phyloP scores from a whole-genome alignment of 2,888 invertebrate genomes.

The Subacronicta megacephala region DNA sequence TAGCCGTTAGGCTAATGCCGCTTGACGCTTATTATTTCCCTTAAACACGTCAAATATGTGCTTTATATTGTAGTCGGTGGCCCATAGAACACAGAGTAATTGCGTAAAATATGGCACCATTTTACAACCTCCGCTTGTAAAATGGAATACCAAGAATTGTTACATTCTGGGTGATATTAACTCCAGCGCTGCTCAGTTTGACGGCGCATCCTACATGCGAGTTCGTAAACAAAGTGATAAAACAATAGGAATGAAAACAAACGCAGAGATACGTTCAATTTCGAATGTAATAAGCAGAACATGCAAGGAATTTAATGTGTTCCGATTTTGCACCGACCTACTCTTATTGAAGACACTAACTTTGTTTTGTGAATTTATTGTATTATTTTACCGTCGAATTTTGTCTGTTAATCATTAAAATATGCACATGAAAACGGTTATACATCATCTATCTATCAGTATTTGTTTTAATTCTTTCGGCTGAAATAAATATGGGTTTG shows the following conservation, averaged over 20 bases:
- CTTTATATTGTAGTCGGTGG: too few relatives aligned
- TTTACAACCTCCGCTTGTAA: conserved; percentile 15
- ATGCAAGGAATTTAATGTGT: conserved; percentile 39
- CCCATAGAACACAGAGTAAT: conserved; percentile 1
- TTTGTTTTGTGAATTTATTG: conserved; percentile 2
- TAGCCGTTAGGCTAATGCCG: too few relatives aligned
- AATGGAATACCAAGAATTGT: conserved; percentile 13
- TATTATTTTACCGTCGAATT: too few relatives aligned
- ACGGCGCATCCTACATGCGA: conserved; percentile 20
- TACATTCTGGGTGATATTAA: conserved; percentile 27
- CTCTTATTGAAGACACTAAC: conserved; percentile 12
- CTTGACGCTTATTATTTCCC: too few relatives aligned
- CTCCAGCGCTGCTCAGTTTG: conserved; percentile 24
- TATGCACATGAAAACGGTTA: too few relatives aligned
- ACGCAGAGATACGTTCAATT: conserved; percentile 46
- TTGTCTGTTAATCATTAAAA: too few relatives aligned
- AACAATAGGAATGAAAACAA: conserved; percentile 45
- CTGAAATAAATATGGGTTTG: too few relatives aligned
- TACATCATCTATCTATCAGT: too few relatives aligned
- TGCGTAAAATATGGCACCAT: conserved; percentile 16
- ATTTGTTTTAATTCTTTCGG: too few relatives aligned
- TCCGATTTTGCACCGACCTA: conserved; percentile 25
- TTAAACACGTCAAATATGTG: too few relatives aligned
- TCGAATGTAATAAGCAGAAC: conserved; percentile 48
- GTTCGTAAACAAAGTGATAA: conserved; percentile 52